A percentile compares a stretch with the other conserved stretches of the same genome.
phyloP scores from a whole-genome alignment of 2,113 vertebrate genomes.

The Cyphomyrus plagiostoma region DNA sequence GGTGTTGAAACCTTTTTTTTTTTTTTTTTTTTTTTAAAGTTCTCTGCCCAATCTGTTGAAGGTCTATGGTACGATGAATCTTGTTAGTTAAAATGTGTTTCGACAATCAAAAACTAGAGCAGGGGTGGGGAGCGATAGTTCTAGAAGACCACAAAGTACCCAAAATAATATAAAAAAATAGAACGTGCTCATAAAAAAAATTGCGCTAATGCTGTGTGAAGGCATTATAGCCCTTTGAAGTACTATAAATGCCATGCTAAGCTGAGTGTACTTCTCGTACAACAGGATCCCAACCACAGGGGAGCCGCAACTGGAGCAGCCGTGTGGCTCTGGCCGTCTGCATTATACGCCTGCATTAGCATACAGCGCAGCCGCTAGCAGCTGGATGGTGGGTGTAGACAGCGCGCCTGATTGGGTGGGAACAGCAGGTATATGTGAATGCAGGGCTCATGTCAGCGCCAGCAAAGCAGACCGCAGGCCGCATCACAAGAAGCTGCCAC shows the following conservation, averaged over 20 bases:
- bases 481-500: not conserved
- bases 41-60: not conserved
- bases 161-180: not conserved
- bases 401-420: not conserved
- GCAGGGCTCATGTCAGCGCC: not conserved
- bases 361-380: not conserved
- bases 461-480: not conserved
- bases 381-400: not conserved
- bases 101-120: not conserved
- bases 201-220: slow-evolving; percentile 11
- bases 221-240: slow-evolving; percentile 4
- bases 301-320: not conserved
- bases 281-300: not conserved
- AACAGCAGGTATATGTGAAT: not conserved
- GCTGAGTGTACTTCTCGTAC: not conserved
- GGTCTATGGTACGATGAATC: not conserved
- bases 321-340: not conserved
- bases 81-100: not conserved
- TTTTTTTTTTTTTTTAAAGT: not conserved
- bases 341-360: not conserved
- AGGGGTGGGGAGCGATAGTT: not conserved
- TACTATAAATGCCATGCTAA: not conserved
- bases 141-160: not conserved
- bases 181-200: not conserved
- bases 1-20: not conserved